These are phyloP conservation scores for Thymelicus acteon DNA, from an alignment of 2,888 invertebrate species.

Conservation along the genomic window DNA sequence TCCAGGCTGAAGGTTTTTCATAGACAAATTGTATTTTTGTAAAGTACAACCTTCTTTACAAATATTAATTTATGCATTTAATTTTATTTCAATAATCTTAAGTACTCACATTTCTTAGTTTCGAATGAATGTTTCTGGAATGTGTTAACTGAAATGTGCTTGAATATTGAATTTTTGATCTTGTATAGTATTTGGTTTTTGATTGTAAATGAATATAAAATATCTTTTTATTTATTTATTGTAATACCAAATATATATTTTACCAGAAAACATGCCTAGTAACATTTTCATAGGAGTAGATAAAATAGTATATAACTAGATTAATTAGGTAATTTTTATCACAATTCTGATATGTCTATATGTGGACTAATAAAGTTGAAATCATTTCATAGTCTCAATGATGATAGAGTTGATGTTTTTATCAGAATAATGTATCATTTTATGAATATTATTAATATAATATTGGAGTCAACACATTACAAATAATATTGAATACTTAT, in stretches of 20 bases:
- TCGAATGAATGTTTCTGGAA: background rate
- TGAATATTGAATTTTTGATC: background rate
- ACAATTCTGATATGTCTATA: background rate
- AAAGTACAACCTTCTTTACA: background rate
- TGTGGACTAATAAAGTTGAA: background rate
- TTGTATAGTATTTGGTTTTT: background rate
- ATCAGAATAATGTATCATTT: background rate
- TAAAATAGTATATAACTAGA: background rate
- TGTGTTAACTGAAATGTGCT: background rate
- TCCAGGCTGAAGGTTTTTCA: background rate
- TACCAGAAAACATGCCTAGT: background rate
- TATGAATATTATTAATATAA: background rate
- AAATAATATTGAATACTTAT: too few relatives aligned
- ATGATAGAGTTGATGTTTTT: background rate
- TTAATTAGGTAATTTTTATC: conserved; percentile 2
- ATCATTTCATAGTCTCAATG: background rate
- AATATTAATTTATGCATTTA: conserved; percentile 17
- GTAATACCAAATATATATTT: background rate
- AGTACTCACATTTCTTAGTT: background rate
- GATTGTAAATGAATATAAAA: background rate
- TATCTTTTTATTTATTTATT: background rate
- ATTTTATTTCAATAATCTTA: conserved; percentile 5
- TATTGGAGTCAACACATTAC: too few relatives aligned
- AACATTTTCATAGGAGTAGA: background rate
- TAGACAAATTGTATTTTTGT: conserved; percentile 8